Evolutionary conservation across 2,888 invertebrate genomes (phyloP), one percentile per base, ranked within the genome.

Genomic region (Acleris literana): DNA sequence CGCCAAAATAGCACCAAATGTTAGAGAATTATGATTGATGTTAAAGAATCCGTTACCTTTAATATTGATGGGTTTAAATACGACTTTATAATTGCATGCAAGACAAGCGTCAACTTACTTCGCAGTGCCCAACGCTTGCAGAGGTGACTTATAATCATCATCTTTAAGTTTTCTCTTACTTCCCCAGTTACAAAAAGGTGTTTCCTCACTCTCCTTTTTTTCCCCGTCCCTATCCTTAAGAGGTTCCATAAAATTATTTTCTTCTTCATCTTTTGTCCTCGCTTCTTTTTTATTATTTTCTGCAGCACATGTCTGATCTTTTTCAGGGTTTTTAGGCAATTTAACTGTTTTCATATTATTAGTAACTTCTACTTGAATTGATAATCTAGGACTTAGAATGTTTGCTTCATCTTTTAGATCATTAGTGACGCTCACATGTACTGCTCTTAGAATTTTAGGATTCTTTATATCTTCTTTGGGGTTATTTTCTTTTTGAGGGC

Each of bases 401-500:
- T 64, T 63, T 7, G 56, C 60, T 61, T 79, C 76, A 52, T 79
- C 77, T 67, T 79, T 82, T 0, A 80, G 71, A 72, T 88, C 83
- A 71, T 87, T 87, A 5, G 74, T 76, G 25, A 86, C 77, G 70
- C 80, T 85, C 25, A 88, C 77, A 82, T 83, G 88, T 1, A 85
- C 74, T 58, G 82, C 71, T 75, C 86, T 86, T 20, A 83, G 69
- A 22, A 78, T 62, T 65, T 74, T 63, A 5, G 70, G 60, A 69
- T 80, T 81, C 70, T 79, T 84, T 49, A 78, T 71, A 29, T 86
- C 86, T 48, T 86, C 82, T 67, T 81, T 84, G 5, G 88, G 87
- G 73, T 86, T 82, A 63, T 90, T 91, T 72, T 92, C 90, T 80
- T 91, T 91, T 81, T 90, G 90, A 69, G 85, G 74, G 72, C 80